These are phyloP conservation scores for Saccostrea glomerata DNA, from an alignment of 1,140 invertebrate species.

Conservation along the genomic window DNA sequence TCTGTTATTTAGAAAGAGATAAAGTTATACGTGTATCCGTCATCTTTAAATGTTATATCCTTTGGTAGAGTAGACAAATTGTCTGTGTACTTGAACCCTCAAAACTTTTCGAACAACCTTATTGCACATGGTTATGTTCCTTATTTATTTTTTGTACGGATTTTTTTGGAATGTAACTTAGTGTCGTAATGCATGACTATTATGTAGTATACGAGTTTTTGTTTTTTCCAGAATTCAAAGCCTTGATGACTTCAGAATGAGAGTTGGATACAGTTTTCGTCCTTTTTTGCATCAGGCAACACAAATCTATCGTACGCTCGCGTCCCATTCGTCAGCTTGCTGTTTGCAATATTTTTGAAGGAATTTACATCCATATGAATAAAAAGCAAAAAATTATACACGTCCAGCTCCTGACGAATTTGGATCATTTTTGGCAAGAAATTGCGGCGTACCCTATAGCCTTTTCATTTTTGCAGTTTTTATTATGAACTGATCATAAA, in stretches of 20 bases:
- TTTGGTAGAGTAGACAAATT: slow-evolving; percentile 23
- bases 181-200: slow-evolving; percentile 21
- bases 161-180: slow-evolving; percentile 5
- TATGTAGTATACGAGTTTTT: slow-evolving; percentile 59
- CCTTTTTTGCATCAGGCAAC: slow-evolving; percentile 48
- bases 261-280: slow-evolving; percentile 53
- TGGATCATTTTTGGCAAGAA: slow-evolving; percentile 49
- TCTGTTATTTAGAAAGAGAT: background rate
- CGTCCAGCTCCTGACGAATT: slow-evolving; percentile 48
- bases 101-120: background rate
- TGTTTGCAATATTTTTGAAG: slow-evolving; percentile 48
- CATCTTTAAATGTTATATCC: slow-evolving; percentile 9
- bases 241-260: slow-evolving; percentile 74
- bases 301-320: slow-evolving; percentile 50
- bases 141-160: slow-evolving; percentile 22
- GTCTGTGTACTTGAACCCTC: background rate
- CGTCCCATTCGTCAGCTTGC: slow-evolving; percentile 53
- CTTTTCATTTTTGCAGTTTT: slow-evolving; percentile 48
- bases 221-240: slow-evolving; percentile 75
- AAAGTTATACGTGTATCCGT: background rate
- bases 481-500: slow-evolving; percentile 10
- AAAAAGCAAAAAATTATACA: slow-evolving; percentile 28
- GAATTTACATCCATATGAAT: slow-evolving; percentile 49
- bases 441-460: slow-evolving; percentile 53
- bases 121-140: background rate